Conservation (phyloP, 2,888 invertebrate species). For the Watsonalla cultraria region DNA sequence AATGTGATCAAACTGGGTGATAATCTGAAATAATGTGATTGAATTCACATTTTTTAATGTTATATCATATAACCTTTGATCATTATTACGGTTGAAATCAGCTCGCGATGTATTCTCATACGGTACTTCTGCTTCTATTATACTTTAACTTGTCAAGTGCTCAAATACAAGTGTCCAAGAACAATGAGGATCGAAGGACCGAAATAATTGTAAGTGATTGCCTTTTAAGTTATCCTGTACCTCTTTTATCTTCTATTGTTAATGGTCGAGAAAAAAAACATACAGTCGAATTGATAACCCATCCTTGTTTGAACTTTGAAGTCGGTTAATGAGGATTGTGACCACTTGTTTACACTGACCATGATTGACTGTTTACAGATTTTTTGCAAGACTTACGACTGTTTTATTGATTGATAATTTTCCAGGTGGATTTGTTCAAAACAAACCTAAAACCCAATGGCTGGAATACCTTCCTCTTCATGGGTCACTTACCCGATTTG, state of each 20-base stretch:
- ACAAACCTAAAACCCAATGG: slow-evolving; percentile 46
- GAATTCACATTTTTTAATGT: neutral
- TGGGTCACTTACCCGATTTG: slow-evolving; percentile 45
- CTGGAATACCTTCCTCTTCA: slow-evolving; percentile 47
- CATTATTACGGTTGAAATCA: neutral
- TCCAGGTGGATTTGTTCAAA: slow-evolving; percentile 42
- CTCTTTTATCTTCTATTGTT: too few species aligned
- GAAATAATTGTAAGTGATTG: neutral
- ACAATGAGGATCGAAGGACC: neutral
- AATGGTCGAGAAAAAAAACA: too few species aligned
- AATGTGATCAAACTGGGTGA: neutral
- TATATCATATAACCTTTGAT: neutral
- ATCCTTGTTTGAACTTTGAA: too few species aligned
- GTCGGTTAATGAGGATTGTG: neutral
- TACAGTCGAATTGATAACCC: too few species aligned
- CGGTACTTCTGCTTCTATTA: neutral
- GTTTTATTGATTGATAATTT: neutral
- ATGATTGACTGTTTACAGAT: too few species aligned
- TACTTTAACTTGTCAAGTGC: neutral
- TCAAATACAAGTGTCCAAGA: neutral
- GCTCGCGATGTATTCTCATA: neutral
- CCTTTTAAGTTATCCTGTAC: neutral
- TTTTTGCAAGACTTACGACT: too few species aligned
- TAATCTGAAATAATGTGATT: neutral
- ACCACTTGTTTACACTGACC: neutral